Evolutionary conservation across 2,113 vertebrate species (phyloP), one percentile per base, ranked within the genome.

Genomic region (Machaerirhynchus nigripectus): DNA sequence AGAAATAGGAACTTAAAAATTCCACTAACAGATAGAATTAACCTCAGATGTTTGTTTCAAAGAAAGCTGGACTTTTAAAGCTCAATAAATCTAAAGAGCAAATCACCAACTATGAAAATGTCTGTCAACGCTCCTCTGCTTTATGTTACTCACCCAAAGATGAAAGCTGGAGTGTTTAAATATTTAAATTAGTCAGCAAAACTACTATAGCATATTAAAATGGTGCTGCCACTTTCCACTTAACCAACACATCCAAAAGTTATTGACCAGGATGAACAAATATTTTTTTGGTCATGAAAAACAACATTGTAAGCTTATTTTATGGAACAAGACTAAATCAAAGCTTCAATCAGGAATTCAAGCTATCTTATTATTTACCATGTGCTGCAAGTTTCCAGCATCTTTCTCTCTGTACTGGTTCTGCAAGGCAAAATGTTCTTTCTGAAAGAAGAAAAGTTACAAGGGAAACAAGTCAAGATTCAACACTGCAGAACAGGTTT

Each of bases 341-440:
- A 93, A 91, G n/a, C 18, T 65, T 76, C 22, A 26, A 14, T 46
- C 11, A 60, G 24, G 24, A 90, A 71, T 44, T 68, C 30, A 68
- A 31, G 39, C 2, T 31, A 53, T 16, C 3, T 9, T 22, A 22
- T 89, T 94, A 97, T 96, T 98, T 97, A 98, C 98, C 95, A 95
- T 81, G 46, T 87, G 92, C 64, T 96, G 95, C 65, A 97, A 88
- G 71, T 61, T 70, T 64, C 81, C 94, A 92, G 18, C 31, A 44
- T 97, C 95, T 65, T 74, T 97, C 33, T 97, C 97, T 91, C 95
- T 87, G 84, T 87, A 97, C 35, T 93, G 92, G 78, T 65, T 97
- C 91, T 97, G 97, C 84, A 97, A 94, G 91, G 96, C 82, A 74
- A 96, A 95, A 60, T 88, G 92, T 90, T 98, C 97, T 28, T 93